Base-by-base conservation (phyloP, 2,888 invertebrate species). In the Amiota minor region DNA sequence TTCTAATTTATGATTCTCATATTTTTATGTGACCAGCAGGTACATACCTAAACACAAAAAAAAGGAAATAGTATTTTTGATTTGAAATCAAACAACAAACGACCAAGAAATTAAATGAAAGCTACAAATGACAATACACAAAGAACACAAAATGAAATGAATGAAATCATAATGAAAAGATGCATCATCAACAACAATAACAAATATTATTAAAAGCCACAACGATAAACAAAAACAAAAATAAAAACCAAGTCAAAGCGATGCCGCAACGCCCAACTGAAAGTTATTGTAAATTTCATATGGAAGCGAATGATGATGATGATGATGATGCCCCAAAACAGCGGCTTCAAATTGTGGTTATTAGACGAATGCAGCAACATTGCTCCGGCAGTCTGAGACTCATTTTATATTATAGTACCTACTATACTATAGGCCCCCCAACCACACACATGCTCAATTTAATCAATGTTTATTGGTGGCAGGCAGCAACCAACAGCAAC, bases 361-460 rank as follows among this genome's bases (percentile, higher is more conserved):
- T 68, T 68, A 68, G 67, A 35, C 49, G 35, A 35, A 35, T 8
- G 23, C 62, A 35, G 65, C 65, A 47, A n/a, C 9, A 35, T 35
- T 35, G 18, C 53, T 14, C 1, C 20, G 56, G 56, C 56, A 16
- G 56, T 18, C 16, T 23, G 45, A 23, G 2, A 50, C 53, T 14
- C 50, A 50, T 50, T n/a, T 50, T 35, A 50, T 23, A 62, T 14
- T 11, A 35, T 23, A 68, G 23, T n/a, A 20, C 12, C 18, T n/a
- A 20, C 12, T 35, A 67, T 20, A 20, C 23, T 68, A 35, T 35
- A 46, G 20, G 67, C 67, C 18, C 20, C 49, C 50, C 67, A 68
- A 68, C 67, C 50, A 68, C 67, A 68, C 67, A 68, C 65, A 61
- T 18, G 67, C 53, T 68, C 67, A 53, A 68, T 68, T 68, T 68